Percentiles rank a stretch among this genome's conserved stretches.
Evolutionary conservation across 2,888 invertebrate species (phyloP).

Genomic region (Mayetiola destructor): DNA sequence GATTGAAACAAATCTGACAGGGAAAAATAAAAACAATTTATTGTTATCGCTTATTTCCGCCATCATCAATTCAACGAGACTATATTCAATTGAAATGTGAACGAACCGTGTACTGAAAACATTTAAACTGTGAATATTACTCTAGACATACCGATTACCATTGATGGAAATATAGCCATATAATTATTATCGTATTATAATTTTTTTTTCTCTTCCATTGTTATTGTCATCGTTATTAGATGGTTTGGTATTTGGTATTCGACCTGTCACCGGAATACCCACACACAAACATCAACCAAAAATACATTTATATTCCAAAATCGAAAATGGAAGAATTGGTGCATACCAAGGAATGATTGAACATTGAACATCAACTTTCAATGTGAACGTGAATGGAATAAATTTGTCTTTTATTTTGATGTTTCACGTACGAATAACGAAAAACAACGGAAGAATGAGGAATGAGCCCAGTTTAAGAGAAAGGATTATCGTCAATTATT

Average conservation of each 20-base stretch:
- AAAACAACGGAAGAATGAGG: no score
- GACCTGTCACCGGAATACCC: neutral
- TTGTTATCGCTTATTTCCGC: slow-evolving; percentile 6
- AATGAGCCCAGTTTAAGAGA: neutral
- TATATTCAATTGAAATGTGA: no score
- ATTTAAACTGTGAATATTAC: no score
- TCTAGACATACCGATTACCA: neutral
- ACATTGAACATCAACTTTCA: no score
- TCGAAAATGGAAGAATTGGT: neutral
- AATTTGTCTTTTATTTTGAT: neutral
- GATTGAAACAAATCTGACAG: neutral
- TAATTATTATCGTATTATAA: slow-evolving; percentile 11
- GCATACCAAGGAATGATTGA: no score
- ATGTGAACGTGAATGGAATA: neutral
- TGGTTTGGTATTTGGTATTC: neutral
- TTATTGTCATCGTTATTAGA: neutral
- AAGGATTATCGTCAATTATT: slow-evolving; percentile 11
- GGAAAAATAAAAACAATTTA: slow-evolving; percentile 9
- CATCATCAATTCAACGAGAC: no score
- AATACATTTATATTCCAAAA: neutral
- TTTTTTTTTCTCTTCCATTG: neutral
- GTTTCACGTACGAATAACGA: no score
- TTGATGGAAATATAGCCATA: slow-evolving; percentile 6
- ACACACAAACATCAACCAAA: no score
- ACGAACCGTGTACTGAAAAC: no score